A percentile compares a stretch with the other conserved stretches of the same genome.
phyloP scores from a whole-genome alignment of 1,140 invertebrate genomes.

The Papilio aristodemus region DNA sequence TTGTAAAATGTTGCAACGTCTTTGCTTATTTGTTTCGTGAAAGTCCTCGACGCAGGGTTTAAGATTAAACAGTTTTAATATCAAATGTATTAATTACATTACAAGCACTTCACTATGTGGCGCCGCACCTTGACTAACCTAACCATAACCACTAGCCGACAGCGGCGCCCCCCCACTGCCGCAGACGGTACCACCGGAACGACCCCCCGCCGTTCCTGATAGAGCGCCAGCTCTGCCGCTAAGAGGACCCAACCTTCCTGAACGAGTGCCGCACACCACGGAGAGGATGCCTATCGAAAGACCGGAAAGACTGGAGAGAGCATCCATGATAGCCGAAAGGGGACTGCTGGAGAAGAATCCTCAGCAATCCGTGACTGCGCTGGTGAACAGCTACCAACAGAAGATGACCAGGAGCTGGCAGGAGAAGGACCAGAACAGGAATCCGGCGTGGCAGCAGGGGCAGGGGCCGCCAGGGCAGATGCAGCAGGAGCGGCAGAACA shows the following conservation, averaged over 20 bases:
- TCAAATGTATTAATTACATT: not conserved
- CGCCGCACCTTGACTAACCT: not conserved
- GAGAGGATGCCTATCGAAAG: slow-evolving; percentile 34
- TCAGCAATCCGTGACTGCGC: slow-evolving; percentile 50
- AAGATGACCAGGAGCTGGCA: slow-evolving; percentile 55
- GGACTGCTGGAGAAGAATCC: slow-evolving; percentile 36
- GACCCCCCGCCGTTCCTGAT: slow-evolving; percentile 39
- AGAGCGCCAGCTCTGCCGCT: slow-evolving; percentile 37
- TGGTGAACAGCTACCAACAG: slow-evolving; percentile 72
- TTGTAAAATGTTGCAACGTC: no score
- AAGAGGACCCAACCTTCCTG: slow-evolving; percentile 44
- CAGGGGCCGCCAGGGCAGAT: no score
- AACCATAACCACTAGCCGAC: slow-evolving; percentile 35
- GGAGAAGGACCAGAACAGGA: slow-evolving; percentile 50
- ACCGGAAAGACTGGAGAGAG: slow-evolving; percentile 37
- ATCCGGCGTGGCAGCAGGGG: slow-evolving; percentile 37
- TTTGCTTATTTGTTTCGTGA: no score
- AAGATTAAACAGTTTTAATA: no score
- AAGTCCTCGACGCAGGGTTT: no score
- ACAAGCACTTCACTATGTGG: not conserved
- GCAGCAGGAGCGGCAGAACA: slow-evolving; percentile 52
- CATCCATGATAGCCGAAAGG: slow-evolving; percentile 42
- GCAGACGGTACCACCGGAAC: slow-evolving; percentile 39
- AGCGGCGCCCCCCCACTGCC: slow-evolving; percentile 43
- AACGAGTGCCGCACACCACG: slow-evolving; percentile 36